phyloP scores from a whole-genome alignment of 2,888 invertebrate species.

The Ischnus inquisitorius region DNA sequence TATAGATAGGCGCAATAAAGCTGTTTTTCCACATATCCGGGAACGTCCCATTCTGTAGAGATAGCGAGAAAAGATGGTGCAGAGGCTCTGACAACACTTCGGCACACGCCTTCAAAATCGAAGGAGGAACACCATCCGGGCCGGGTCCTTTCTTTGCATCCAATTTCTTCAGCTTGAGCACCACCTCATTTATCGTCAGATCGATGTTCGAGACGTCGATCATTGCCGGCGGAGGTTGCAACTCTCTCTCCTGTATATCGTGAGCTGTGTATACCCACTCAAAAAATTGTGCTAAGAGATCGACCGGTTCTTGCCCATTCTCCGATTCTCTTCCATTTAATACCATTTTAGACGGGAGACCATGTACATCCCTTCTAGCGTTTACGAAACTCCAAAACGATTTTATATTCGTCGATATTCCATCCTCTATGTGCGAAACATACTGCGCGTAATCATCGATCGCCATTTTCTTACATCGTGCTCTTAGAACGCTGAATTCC shows the following conservation, averaged over 20 bases:
- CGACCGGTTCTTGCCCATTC: background rate
- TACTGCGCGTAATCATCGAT: background rate
- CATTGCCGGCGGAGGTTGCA: background rate
- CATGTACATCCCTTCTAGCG: background rate
- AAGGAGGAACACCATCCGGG: conserved; percentile 61
- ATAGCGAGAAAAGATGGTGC: conserved; percentile 24
- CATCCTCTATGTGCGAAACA: background rate
- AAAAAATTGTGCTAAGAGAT: background rate
- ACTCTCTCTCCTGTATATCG: background rate
- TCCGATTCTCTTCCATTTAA: background rate
- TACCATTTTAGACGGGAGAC: background rate
- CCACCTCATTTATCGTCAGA: background rate
- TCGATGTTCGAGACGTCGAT: background rate
- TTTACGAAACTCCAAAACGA: background rate
- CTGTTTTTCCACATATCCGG: conserved; percentile 46
- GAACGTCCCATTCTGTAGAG: conserved; percentile 29
- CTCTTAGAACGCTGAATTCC: background rate
- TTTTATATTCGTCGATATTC: background rate
- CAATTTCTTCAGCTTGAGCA: background rate
- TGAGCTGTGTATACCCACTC: background rate
- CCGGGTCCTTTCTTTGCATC: conserved; percentile 29
- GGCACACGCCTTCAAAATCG: conserved; percentile 34
- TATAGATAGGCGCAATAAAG: conserved; percentile 37
- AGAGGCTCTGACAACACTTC: conserved; percentile 26
- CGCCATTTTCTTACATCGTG: background rate